These are phyloP conservation scores for Dicranocentrus wangi DNA, from an alignment of 2,888 invertebrate species.

Conservation along the genomic window DNA sequence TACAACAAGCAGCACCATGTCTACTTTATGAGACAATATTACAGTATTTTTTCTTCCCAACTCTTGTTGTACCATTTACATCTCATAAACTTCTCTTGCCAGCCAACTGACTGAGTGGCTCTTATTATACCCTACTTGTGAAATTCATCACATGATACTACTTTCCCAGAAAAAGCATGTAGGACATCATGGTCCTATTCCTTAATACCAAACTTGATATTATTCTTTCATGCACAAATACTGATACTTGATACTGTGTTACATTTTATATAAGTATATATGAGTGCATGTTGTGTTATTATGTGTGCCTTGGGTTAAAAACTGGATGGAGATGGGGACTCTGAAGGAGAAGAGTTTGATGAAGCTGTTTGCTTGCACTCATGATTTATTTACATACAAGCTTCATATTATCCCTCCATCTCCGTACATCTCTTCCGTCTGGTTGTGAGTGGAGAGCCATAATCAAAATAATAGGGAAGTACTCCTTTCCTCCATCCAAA, in stretches of 20 bases:
- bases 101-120: too few species aligned
- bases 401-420: constrained; percentile 22
- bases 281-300: too few species aligned
- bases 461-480: constrained; percentile 47
- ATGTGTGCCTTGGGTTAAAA: not conserved
- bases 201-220: too few species aligned
- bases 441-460: constrained; percentile 15
- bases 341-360: constrained; percentile 45
- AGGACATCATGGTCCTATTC: too few species aligned
- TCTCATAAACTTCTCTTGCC: too few species aligned
- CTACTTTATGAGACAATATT: constrained; percentile 18
- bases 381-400: constrained; percentile 57
- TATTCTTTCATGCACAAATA: too few species aligned
- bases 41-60: not conserved
- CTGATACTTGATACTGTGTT: too few species aligned
- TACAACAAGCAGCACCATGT: not conserved
- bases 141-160: too few species aligned
- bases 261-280: too few species aligned
- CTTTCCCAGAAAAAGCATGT: too few species aligned
- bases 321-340: constrained; percentile 14
- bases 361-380: constrained; percentile 53
- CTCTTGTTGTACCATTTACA: not conserved
- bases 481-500: not conserved
- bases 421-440: not conserved
- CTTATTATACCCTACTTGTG: too few species aligned